These are phyloP conservation scores for Lasioglossum lativentre DNA, from an alignment of 2,888 invertebrate species.

Conservation along the genomic window DNA sequence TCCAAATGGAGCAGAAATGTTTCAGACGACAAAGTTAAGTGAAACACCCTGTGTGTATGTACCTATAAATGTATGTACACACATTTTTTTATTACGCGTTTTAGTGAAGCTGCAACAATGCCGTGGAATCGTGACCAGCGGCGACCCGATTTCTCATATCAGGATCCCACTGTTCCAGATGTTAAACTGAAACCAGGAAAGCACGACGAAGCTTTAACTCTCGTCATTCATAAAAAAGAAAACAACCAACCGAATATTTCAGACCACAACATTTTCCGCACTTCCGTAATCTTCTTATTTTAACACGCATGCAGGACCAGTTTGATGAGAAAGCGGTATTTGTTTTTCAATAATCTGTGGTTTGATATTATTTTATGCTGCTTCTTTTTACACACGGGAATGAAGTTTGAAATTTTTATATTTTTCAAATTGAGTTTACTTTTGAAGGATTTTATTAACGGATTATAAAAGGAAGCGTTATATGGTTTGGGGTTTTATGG, in stretches of 20 bases:
- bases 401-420: neutral
- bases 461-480: neutral
- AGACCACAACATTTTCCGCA: neutral
- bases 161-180: conserved; percentile 43
- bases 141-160: conserved; percentile 56
- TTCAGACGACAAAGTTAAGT: neutral
- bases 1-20: neutral
- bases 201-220: conserved; percentile 3
- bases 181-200: conserved; percentile 40
- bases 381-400: neutral
- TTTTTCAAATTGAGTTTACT: neutral
- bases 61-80: neutral
- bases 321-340: neutral
- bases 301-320: neutral
- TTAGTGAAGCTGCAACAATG: conserved; percentile 43
- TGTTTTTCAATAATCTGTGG: neutral
- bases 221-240: neutral
- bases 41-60: neutral
- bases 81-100: conserved; percentile 38
- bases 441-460: neutral
- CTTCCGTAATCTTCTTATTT: neutral
- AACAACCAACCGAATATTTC: conserved; percentile 2
- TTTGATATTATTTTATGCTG: neutral
- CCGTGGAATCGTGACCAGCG: conserved; percentile 53
- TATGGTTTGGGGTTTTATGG: too few species aligned